Evolutionary conservation across 1,140 invertebrate genomes (phyloP), one percentile per base, ranked within the genome.

Genomic region (Drosophila nigromelanica): DNA sequence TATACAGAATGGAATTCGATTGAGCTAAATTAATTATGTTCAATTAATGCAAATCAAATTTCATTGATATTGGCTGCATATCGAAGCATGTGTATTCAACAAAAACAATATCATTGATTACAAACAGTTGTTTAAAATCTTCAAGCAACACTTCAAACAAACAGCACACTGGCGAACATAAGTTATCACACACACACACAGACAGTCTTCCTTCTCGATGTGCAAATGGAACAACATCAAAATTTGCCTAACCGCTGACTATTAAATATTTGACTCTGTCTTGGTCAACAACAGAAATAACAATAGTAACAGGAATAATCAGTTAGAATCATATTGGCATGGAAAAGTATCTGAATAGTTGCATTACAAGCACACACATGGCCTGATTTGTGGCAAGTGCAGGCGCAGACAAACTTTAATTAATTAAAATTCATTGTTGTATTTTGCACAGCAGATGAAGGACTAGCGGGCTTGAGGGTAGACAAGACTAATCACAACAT

Each of bases 391-490:
- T 62, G 80, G 73, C 64, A 67, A 83, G 61, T 69, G 68, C 64
- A 47, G 35, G 48, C 75, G 76, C 56, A 78, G 66, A 81, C 78
- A 81, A 81, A 68, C 71, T 87, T 87, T 75, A 87, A 86, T 87
- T 86, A 86, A 86, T 86, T 86, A 86, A 86, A 86, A 87, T 86
- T 86, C 81, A 86, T 82, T 69, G 63, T 14, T 35, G 33, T 8
- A 35, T 35, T 52, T 51, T 35, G 30, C 50, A 10, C 1, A 8
- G 2, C 33, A 35, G 33, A 7, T 3, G 8, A 11, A 21, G 43
- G 47, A 30, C 8, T 12, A 12, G 8, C 11, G 18, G 15, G 27
- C 14, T n/a, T 39, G 24, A 27, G 30, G 52, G 52, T 51, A 51
- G 62, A 14, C 62, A 43, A 45, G 42, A 45, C 58, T 58, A 78